These are phyloP conservation scores for Novumbra hubbsi DNA, from an alignment of 2,797 vertebrate species.

Conservation along the genomic window DNA sequence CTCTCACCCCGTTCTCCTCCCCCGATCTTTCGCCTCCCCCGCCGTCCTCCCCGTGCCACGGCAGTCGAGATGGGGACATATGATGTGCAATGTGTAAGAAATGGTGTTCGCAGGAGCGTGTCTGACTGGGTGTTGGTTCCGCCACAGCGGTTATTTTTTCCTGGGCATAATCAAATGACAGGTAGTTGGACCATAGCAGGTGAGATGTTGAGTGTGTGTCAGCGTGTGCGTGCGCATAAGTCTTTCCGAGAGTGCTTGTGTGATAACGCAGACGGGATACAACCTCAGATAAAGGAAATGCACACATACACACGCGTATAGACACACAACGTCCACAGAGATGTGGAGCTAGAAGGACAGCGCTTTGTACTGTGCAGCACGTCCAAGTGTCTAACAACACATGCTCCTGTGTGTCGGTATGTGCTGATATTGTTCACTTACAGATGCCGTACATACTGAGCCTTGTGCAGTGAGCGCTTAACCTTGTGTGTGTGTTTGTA, in stretches of 20 bases:
- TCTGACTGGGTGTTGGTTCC: not conserved
- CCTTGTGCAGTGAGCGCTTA: not conserved
- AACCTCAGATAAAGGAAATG: too few species aligned
- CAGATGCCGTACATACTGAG: not conserved
- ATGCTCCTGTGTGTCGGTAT: too few species aligned
- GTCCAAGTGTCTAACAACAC: too few species aligned
- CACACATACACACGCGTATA: too few species aligned
- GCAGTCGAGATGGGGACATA: conserved; percentile 51
- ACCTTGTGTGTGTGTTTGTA: not conserved
- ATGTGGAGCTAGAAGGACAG: too few species aligned
- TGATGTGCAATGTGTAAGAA: conserved; percentile 59
- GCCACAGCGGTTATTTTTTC: not conserved
- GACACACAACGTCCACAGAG: too few species aligned
- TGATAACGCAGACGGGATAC: not conserved
- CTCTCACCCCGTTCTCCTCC: not conserved
- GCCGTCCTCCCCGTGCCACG: conserved; percentile 18
- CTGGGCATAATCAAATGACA: not conserved
- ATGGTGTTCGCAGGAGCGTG: conserved; percentile 28
- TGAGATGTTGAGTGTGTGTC: not conserved
- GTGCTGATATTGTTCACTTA: too few species aligned
- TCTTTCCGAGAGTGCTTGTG: not conserved
- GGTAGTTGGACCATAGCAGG: not conserved
- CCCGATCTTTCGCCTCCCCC: not conserved
- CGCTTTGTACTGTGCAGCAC: too few species aligned
- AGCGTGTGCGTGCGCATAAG: not conserved